These are phyloP conservation scores for Ditula angustiorana DNA, from an alignment of 2,888 invertebrate species.

Conservation along the genomic window DNA sequence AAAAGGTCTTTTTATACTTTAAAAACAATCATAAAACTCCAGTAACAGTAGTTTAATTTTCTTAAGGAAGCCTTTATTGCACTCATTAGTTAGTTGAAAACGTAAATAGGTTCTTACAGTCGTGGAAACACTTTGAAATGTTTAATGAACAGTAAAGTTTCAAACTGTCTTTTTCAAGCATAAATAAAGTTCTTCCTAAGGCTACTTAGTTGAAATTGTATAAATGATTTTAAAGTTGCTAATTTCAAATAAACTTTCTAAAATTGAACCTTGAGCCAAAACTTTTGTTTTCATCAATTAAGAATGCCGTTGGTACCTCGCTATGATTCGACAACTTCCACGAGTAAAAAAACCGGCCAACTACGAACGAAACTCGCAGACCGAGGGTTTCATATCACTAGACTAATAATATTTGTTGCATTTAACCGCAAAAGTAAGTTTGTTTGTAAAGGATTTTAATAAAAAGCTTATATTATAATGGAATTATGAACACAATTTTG, in stretches of 20 bases:
- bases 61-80: neutral
- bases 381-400: too few species aligned
- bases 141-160: neutral
- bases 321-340: neutral
- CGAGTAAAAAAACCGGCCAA: too few species aligned
- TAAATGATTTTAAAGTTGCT: neutral
- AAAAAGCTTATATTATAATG: too few species aligned
- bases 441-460: too few species aligned
- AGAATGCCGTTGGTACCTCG: neutral
- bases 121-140: neutral
- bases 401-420: too few species aligned
- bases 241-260: neutral
- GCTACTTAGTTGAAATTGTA: neutral
- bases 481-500: too few species aligned
- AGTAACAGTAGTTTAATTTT: neutral
- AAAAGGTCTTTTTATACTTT: too few species aligned
- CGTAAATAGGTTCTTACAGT: neutral
- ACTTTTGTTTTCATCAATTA: neutral
- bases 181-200: neutral
- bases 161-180: neutral
- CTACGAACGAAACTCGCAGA: too few species aligned
- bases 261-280: neutral
- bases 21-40: too few species aligned
- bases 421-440: too few species aligned
- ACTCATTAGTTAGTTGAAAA: neutral